phyloP scores from a whole-genome alignment of 2,888 invertebrate genomes.

The Apeira syringaria region DNA sequence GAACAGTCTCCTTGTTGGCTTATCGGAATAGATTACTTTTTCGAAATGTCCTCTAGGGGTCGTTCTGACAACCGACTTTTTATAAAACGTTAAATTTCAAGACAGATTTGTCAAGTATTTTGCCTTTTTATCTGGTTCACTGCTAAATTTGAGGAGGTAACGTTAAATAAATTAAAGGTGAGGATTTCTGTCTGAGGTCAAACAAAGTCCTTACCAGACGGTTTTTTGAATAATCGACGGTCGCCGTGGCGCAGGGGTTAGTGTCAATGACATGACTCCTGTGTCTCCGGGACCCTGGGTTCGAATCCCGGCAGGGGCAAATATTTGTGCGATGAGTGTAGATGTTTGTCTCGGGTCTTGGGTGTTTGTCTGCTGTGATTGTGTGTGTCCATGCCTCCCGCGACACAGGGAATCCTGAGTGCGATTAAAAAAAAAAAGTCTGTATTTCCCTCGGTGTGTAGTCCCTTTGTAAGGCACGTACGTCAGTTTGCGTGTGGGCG shows the following conservation, averaged over 20 bases:
- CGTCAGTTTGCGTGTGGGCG: constrained; percentile 66
- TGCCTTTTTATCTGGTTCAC: constrained; percentile 10
- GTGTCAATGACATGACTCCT: no score
- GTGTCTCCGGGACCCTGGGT: no score
- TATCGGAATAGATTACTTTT: constrained; percentile 81
- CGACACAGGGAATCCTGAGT: no score
- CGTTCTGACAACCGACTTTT: constrained; percentile 49
- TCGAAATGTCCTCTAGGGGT: constrained; percentile 68
- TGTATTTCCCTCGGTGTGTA: constrained; percentile 37
- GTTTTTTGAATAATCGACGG: constrained; percentile 42
- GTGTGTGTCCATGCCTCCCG: no score
- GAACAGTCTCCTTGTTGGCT: constrained; percentile 78
- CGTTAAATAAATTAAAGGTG: constrained; percentile 21
- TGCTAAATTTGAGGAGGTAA: constrained; percentile 24
- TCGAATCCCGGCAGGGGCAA: no score
- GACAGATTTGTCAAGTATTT: constrained; percentile 34
- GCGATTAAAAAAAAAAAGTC: no score
- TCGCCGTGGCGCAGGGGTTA: no score
- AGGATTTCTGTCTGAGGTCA: constrained; percentile 31
- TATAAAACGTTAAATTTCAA: constrained; percentile 53
- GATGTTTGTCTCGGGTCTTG: no score
- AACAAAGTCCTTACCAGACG: constrained; percentile 46
- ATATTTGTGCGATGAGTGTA: no score
- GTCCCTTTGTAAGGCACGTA: constrained; percentile 58
- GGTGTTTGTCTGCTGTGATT: no score